Base-by-base conservation (phyloP, 2,797 vertebrate genomes). In the Thalassophryne amazonica region DNA sequence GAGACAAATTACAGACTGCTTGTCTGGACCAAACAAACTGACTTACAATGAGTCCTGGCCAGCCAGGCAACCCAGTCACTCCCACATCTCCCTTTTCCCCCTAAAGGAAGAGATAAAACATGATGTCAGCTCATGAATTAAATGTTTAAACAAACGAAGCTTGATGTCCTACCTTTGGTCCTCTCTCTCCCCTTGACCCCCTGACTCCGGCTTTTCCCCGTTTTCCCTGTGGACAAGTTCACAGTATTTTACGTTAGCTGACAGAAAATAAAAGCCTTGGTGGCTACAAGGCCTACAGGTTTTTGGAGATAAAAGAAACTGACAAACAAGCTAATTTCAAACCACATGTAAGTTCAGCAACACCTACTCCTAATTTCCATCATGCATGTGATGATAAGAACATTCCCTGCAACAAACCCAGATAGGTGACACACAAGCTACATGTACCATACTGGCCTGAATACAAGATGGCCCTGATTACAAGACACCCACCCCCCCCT, bases 11-110 rank as follows among this genome's bases (percentile, higher is more conserved):
- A n/a, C n/a, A n/a, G n/a, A n/a, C n/a, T n/a, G n/a, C n/a, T n/a
- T n/a, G n/a, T n/a, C n/a, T n/a, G 34, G 15, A 25, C 31, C 1
- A 14, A 35, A 54, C 31, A 38, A 38, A 54, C 15, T 0, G 55
- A 91, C 94, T 90, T 83, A 95, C 94, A 0, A 92, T 91, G 49
- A 74, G 68, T 15, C 94, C 94, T 0, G 89, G 77, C 68, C 92
- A 92, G 5, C 94, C 94, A 2, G 49, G 56, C 0, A 82, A 73
- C 12, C 94, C 94, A 3, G 19, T 20, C 5, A 38, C 53, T 45
- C 94, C 94, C 1, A 33, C 6, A 2, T 73, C 78, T 47, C 94
- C 94, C 6, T 71, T 87, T 8, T 43, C 38, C 11, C 93, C 94
- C 94, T 96, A 60, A 60, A 59, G 2, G 12, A 24, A 8, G 52